A percentile compares a stretch with the other conserved stretches of the same genome.
Evolutionary conservation across 2,797 vertebrate genomes (phyloP).

Genomic region (Clarias platycephalus): DNA sequence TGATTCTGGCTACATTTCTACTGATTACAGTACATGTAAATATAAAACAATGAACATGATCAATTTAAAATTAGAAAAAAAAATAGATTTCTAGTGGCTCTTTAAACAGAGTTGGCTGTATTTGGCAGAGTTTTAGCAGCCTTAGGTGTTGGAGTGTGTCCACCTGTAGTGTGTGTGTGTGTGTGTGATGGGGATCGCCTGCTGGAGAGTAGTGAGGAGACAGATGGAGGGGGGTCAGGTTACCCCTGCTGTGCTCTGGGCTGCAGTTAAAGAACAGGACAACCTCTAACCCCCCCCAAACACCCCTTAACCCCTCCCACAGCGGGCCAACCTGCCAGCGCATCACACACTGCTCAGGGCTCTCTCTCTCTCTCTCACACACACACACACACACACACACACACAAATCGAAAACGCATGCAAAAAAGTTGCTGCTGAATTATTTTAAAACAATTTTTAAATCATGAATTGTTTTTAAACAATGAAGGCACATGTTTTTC

Average conservation of each 20-base stretch:
- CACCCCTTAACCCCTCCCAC: conserved; percentile 47
- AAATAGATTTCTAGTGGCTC: not conserved
- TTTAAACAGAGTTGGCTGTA: conserved; percentile 3
- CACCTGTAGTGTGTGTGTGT: conserved; percentile 46
- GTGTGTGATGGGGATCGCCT: conserved; percentile 12
- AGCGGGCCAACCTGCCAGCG: conserved; percentile 35
- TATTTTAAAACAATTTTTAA: not conserved
- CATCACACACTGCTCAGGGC: conserved; percentile 39
- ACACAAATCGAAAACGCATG: not conserved
- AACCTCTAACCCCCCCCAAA: conserved; percentile 61
- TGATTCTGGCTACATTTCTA: not conserved
- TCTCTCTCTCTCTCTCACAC: not conserved
- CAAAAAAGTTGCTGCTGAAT: not conserved
- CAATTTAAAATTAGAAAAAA: not conserved
- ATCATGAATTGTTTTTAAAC: not conserved
- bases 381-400: not conserved
- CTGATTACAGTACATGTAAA: not conserved
- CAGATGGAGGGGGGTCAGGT: conserved; percentile 82
- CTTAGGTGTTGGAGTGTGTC: conserved; percentile 40
- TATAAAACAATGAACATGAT: not conserved
- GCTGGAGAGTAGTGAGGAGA: conserved; percentile 73
- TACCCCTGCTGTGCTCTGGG: conserved; percentile 68
- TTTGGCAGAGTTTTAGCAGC: conserved; percentile 28
- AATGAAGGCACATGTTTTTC: not conserved
- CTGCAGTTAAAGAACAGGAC: conserved; percentile 64